A percentile compares a stretch with the other conserved stretches of the same genome.
Conservation (phyloP, 2,797 vertebrate genomes). For the Champsocephalus gunnari region DNA sequence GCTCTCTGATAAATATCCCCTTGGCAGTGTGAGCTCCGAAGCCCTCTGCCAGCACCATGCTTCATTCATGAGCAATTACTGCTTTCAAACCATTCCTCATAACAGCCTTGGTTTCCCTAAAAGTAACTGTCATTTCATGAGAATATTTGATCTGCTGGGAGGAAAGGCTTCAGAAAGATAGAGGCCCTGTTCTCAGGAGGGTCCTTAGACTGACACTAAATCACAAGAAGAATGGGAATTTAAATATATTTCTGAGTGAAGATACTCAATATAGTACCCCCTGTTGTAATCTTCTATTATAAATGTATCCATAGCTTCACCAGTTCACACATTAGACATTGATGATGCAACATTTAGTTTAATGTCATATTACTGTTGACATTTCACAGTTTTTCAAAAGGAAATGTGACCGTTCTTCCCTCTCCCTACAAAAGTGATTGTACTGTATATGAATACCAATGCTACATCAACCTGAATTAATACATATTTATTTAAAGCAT, state of each 20-base stretch:
- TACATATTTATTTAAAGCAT: neutral
- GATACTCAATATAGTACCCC: neutral
- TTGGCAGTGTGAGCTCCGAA: conserved; percentile 21
- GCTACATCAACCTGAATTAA: neutral
- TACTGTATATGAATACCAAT: neutral
- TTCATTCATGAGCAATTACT: conserved; percentile 50
- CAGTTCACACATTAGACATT: neutral
- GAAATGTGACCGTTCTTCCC: neutral
- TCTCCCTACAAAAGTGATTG: neutral
- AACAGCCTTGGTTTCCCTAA: conserved; percentile 6
- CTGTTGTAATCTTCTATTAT: conserved; percentile 12
- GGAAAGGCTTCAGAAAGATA: neutral
- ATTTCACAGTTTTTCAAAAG: neutral
- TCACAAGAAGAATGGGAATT: neutral
- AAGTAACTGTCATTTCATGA: neutral
- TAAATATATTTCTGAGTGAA: neutral
- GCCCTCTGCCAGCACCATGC: conserved; percentile 30
- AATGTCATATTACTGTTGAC: neutral
- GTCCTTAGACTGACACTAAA: neutral
- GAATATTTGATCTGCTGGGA: neutral
- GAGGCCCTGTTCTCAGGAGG: neutral
- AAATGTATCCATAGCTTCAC: neutral
- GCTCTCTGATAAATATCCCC: conserved; percentile 50
- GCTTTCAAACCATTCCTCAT: conserved; percentile 18
- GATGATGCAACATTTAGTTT: neutral